Conservation (phyloP, 2,888 invertebrate genomes). For the Cyrtodaria siliqua region DNA sequence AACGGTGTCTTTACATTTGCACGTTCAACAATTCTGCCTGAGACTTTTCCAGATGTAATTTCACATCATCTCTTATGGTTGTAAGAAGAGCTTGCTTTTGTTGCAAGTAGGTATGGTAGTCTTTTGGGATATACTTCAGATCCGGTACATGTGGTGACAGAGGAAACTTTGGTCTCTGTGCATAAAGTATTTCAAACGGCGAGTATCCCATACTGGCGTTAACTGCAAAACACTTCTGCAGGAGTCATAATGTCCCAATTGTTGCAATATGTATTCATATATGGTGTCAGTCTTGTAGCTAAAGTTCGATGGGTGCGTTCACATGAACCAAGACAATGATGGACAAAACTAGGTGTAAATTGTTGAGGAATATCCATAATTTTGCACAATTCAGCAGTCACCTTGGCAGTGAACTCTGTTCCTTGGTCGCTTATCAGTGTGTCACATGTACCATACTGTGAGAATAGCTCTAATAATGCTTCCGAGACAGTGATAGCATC, state of each 20-base stretch:
- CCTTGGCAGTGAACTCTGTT: constrained; percentile 37
- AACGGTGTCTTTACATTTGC: constrained; percentile 12
- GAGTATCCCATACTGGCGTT: constrained; percentile 43
- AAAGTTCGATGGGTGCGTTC: constrained; percentile 42
- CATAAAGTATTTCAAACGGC: constrained; percentile 56
- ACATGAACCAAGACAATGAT: constrained; percentile 30
- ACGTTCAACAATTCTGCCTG: constrained; percentile 14
- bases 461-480: constrained; percentile 34
- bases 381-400: constrained; percentile 45
- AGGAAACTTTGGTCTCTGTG: constrained; percentile 46
- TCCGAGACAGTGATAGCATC: constrained; percentile 47
- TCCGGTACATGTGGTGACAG: background rate
- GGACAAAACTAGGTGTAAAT: constrained; percentile 45
- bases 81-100: background rate
- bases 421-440: constrained; percentile 36
- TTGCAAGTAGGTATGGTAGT: constrained; percentile 1
- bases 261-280: constrained; percentile 31
- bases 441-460: constrained; percentile 46
- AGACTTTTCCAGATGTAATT: constrained; percentile 28
- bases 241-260: constrained; percentile 36
- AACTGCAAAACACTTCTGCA: constrained; percentile 43
- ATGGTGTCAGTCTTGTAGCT: constrained; percentile 43
- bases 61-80: constrained; percentile 7
- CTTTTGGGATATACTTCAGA: too few species aligned
- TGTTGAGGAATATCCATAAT: constrained; percentile 45